Conservation (phyloP, 2,797 vertebrate genomes). For the Aldrovandia affinis region DNA sequence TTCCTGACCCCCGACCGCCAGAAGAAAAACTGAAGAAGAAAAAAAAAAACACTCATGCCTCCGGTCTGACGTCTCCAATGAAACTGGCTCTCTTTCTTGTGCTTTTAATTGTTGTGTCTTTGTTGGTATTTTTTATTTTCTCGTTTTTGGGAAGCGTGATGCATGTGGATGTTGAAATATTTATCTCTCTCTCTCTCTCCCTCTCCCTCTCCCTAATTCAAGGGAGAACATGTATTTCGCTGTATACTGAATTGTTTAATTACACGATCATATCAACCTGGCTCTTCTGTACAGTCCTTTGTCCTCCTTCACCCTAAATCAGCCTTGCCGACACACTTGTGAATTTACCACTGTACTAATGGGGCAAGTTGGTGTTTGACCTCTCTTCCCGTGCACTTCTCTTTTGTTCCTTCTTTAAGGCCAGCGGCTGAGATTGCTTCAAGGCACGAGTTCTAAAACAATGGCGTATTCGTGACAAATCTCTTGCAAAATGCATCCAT, state of each 20-base stretch:
- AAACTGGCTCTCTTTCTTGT: background rate
- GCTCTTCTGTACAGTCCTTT: background rate
- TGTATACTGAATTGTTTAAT: background rate
- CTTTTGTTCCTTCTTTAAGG: background rate
- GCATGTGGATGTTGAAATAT: background rate
- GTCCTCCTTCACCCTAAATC: background rate
- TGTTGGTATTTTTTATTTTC: background rate
- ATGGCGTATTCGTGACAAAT: background rate
- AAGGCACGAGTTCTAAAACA: background rate
- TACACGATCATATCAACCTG: background rate
- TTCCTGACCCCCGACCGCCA: too few relatives aligned
- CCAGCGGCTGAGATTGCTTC: background rate
- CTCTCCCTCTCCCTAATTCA: background rate
- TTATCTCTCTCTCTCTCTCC: background rate
- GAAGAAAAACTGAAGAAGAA: too few relatives aligned
- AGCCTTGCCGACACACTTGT: background rate
- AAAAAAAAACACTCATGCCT: background rate
- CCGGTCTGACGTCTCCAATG: background rate
- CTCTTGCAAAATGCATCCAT: background rate
- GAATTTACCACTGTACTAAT: background rate
- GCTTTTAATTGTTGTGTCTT: too few relatives aligned
- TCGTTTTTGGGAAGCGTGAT: background rate
- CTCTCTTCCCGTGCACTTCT: background rate
- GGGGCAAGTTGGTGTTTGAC: background rate
- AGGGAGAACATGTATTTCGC: background rate